These are phyloP conservation scores for Suillia variegata DNA, from an alignment of 2,888 invertebrate species.

Conservation along the genomic window DNA sequence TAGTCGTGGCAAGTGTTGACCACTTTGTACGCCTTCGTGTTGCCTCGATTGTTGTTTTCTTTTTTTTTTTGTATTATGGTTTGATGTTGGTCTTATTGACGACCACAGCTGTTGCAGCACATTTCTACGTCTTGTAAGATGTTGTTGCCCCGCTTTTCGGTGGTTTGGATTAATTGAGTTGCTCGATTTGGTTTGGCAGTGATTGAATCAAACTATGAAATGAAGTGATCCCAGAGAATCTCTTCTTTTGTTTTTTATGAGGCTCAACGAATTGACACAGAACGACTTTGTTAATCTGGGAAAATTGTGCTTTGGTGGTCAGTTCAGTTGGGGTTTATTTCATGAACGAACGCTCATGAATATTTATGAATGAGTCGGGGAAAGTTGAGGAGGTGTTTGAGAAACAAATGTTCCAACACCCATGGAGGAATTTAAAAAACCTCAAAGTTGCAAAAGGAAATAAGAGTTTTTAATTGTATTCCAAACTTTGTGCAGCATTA, in stretches of 20 bases:
- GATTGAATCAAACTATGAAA: background rate
- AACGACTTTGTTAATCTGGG: background rate
- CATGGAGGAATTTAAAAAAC: too few relatives aligned
- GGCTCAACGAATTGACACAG: background rate
- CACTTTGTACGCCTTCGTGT: background rate
- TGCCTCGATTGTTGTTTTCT: background rate
- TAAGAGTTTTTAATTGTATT: too few relatives aligned
- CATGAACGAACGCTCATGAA: background rate
- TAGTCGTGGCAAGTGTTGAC: background rate
- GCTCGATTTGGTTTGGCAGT: background rate
- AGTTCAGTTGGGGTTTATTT: background rate
- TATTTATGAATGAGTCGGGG: background rate
- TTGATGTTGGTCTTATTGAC: background rate
- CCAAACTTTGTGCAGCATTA: too few relatives aligned
- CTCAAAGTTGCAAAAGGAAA: too few relatives aligned
- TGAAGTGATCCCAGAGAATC: background rate
- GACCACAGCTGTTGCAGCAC: background rate
- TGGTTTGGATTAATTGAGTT: constrained; percentile 3
- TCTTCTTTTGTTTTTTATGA: background rate
- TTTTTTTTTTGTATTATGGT: too few relatives aligned
- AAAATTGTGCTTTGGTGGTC: constrained; percentile 1
- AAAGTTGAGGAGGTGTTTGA: background rate
- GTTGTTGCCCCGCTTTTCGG: background rate
- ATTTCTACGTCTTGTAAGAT: too few relatives aligned
- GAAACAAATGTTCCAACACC: too few relatives aligned